Base-by-base conservation (phyloP, 1,140 invertebrate genomes). In the Carposina sasakii region DNA sequence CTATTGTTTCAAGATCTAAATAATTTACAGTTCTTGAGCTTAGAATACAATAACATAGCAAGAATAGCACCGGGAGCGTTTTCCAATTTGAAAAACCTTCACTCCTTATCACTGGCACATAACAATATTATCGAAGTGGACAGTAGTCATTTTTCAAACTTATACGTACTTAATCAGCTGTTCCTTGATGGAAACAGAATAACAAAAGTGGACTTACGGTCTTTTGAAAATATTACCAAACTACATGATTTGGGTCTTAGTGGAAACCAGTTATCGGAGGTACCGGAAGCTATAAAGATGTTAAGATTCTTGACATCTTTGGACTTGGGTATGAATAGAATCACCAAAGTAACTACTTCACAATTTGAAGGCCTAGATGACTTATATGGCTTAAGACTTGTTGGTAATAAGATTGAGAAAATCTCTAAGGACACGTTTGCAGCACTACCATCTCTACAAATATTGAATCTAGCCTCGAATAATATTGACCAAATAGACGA, bases 161-260 rank as follows among this genome's bases (percentile, higher is more conserved):
- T 95, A 37, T 90, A 89, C 58, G 90, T 91, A n/a, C 73, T 96
- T 23, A 90, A 89, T 57, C 90, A 92, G 63, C 83, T 95, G 40
- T 90, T 91, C 58, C 76, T 95, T 21, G 92, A 95, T 68, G 87
- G 90, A 48, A 96, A 96, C 74, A 85, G 88, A 63, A 89, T 96
- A 51, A 86, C 88, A 26, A 85, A 81, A 54, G 86, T 96, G 12
- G 89, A 94, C 59, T 81, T 88, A 17, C 89, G 90, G 54, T 90
- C 95, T 26, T 95, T 96, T 68, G 88, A 89, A 75, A 96, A 94
- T 76, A 89, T 93, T 51, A 93, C 91, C 4, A 90, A 87, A 69
- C 86, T 96, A 2, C 90, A 92, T 66, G 94, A 96, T 75, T 85
- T 97, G 2, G 91, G 93, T 28, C 77, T 96, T 12, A 91, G 91